These are phyloP conservation scores for Pseudobourletiella spinata DNA, from an alignment of 1,140 invertebrate genomes.

Conservation along the genomic window DNA sequence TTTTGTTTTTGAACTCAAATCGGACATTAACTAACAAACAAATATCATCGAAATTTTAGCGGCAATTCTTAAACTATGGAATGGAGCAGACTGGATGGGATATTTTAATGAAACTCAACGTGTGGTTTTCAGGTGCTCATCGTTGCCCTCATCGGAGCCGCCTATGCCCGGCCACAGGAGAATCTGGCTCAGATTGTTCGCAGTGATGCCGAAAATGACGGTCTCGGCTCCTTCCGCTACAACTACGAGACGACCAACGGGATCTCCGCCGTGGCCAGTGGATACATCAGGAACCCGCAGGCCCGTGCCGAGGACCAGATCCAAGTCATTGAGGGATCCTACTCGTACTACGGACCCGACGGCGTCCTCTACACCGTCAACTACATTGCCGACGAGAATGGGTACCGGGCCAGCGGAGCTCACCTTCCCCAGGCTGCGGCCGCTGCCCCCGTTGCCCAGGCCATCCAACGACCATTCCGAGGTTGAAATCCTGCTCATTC, in stretches of 20 bases:
- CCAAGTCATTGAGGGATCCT: slow-evolving; percentile 25
- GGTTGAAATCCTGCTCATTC: not conserved
- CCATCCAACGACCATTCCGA: not conserved
- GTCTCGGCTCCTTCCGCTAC: slow-evolving; percentile 38
- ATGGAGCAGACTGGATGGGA: too few relatives aligned
- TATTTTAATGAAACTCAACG: too few relatives aligned
- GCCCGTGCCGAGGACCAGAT: slow-evolving; percentile 19
- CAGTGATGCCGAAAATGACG: slow-evolving; percentile 38
- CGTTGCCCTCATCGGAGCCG: too few relatives aligned
- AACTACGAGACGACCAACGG: slow-evolving; percentile 26
- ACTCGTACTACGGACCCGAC: slow-evolving; percentile 14
- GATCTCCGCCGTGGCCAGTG: slow-evolving; percentile 17
- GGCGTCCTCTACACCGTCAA: slow-evolving; percentile 26
- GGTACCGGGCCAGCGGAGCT: slow-evolving; percentile 16
- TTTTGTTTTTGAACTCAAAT: too few relatives aligned
- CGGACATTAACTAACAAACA: too few relatives aligned
- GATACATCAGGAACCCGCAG: slow-evolving; percentile 19
- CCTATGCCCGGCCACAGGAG: not conserved
- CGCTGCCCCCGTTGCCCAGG: not conserved
- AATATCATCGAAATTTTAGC: too few relatives aligned
- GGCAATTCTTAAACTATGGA: too few relatives aligned
- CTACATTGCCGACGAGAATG: slow-evolving; percentile 29
- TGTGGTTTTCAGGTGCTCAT: too few relatives aligned
- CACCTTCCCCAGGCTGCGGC: slow-evolving; percentile 12
- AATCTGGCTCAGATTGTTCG: slow-evolving; percentile 6